Percentiles rank a stretch among this genome's conserved stretches.
Conservation (phyloP, 2,797 vertebrate genomes). For the Enteromius argenteus region DNA sequence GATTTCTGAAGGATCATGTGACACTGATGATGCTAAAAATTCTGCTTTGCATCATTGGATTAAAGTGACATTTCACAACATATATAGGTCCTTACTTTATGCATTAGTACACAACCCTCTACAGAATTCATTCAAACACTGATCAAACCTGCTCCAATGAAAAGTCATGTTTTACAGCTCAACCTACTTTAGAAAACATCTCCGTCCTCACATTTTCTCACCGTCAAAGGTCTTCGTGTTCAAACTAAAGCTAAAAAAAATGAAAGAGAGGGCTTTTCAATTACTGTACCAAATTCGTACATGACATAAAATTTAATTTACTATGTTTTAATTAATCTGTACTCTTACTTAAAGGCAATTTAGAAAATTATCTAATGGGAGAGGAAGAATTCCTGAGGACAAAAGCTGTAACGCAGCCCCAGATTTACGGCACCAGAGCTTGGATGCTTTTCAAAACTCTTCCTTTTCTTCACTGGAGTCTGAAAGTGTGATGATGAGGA, state of each 20-base stretch:
- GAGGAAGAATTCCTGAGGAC: constrained; percentile 66
- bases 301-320: constrained; percentile 79
- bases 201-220: constrained; percentile 7
- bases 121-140: background rate
- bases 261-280: constrained; percentile 72
- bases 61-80: background rate
- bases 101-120: background rate
- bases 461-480: background rate
- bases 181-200: background rate
- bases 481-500: background rate
- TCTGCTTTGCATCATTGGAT: background rate
- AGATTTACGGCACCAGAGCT: constrained; percentile 32
- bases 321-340: constrained; percentile 83
- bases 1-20: background rate
- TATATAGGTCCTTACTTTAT: background rate
- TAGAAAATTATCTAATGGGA: constrained; percentile 77
- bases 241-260: constrained; percentile 68
- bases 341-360: constrained; percentile 83
- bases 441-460: constrained; percentile 24
- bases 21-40: background rate
- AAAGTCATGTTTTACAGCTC: background rate
- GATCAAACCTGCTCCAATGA: background rate
- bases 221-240: constrained; percentile 61
- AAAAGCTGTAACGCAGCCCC: constrained; percentile 59
- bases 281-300: constrained; percentile 76